These are phyloP conservation scores for Tor tambroides DNA, from an alignment of 2,113 vertebrate species.

Conservation along the genomic window DNA sequence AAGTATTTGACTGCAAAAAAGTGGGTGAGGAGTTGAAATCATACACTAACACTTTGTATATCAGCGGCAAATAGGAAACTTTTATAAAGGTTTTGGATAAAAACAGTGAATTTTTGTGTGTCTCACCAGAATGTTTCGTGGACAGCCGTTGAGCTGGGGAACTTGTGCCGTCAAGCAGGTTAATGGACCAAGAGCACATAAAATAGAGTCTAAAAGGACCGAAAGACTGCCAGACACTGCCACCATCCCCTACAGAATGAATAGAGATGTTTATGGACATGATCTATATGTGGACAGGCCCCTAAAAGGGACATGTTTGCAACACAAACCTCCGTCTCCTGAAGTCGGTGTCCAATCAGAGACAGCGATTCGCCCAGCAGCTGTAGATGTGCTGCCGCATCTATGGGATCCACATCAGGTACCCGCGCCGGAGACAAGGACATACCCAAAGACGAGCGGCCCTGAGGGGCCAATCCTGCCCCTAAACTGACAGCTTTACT, in stretches of 20 bases:
- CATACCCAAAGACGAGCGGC: conserved; percentile 79
- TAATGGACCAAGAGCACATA: conserved; percentile 93
- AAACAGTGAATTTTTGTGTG: conserved; percentile 5
- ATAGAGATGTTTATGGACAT: conserved; percentile 28
- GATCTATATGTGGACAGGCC: not conserved
- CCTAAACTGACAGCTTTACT: conserved; percentile 72
- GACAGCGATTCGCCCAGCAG: conserved; percentile 95
- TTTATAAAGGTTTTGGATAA: not conserved
- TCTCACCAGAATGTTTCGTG: conserved; percentile 90
- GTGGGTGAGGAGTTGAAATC: conserved; percentile 30
- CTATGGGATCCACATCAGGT: conserved; percentile 94
- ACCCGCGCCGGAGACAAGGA: conserved; percentile 87
- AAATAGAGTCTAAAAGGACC: conserved; percentile 93
- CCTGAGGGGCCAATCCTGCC: conserved; percentile 79
- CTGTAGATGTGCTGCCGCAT: conserved; percentile 95
- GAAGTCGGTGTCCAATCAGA: conserved; percentile 94
- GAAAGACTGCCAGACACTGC: conserved; percentile 96
- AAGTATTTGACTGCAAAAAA: conserved; percentile 86
- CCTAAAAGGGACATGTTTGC: not conserved
- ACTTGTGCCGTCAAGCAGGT: conserved; percentile 93
- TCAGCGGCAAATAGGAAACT: not conserved
- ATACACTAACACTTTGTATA: conserved; percentile 5
- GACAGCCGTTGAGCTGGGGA: conserved; percentile 92
- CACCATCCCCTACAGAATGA: conserved; percentile 88
- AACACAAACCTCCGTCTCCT: conserved; percentile 90